Base-by-base conservation (phyloP, 2,113 vertebrate species). In the Sceloporus undulatus region DNA sequence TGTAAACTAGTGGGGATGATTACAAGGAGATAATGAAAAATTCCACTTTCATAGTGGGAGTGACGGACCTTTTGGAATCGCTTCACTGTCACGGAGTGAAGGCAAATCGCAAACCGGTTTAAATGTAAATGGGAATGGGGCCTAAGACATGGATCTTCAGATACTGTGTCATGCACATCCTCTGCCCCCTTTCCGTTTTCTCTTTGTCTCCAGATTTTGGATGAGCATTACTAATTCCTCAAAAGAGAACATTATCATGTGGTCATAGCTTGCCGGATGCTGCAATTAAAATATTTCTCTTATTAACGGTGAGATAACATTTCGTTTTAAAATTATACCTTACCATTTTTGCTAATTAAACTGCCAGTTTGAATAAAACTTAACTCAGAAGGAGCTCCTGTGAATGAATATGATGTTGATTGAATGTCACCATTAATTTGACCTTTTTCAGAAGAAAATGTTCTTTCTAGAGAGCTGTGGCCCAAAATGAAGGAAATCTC, bases 281-380 rank as follows among this genome's bases (percentile, higher is more conserved):
- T 0, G 0, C 86, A 94, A 97, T 97, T 97, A 96, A 96, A 96
- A 95, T 95, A 94, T 86, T 96, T 96, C 88, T 93, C 91, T 94
- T 94, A 93, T 96, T 96, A 96, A 93, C 89, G 93, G 91, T 27
- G 84, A 92, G 95, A 94, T 94, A 80, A 94, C 42, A 4, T 89
- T 78, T 34, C 91, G 89, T 93, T 85, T 88, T 80, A 95, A 96
- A 34, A 93, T 95, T 93, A 93, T 76, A 87, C 52, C 1, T 2
- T 89, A 92, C 81, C 80, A 11, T 91, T 92, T 85, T 92, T 59
- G 4, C 87, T 96, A 93, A 95, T 96, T 96, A 95, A 94, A 82
- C 94, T 95, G 88, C 93, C 88, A 91, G 92, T 95, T 95, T 18
- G 81, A 95, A 89, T 94, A 95, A 40, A 93, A 90, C 83, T n/a